phyloP scores from a whole-genome alignment of 2,888 invertebrate genomes.

The Phytoseiulus persimilis region DNA sequence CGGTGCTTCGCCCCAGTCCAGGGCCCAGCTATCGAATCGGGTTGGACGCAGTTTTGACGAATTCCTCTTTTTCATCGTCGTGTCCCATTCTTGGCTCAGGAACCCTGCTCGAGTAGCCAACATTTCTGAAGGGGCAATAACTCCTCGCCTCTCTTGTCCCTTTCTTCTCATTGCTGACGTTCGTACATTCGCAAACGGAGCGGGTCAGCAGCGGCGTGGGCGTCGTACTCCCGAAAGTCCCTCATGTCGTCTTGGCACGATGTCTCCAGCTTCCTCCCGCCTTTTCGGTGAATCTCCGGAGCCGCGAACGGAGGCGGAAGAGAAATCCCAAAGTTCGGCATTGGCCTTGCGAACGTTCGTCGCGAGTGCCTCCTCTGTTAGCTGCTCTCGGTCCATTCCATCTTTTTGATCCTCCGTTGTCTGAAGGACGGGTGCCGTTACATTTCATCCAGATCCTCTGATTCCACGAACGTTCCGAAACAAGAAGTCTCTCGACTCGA shows the following conservation, averaged over 20 bases:
- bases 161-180: conserved; percentile 5
- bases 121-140: neutral
- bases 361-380: no score
- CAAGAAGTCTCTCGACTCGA: no score
- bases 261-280: neutral
- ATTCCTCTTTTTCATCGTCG: neutral
- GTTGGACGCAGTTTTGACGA: neutral
- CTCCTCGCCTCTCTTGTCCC: neutral
- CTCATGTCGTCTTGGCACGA: neutral
- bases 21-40: neutral
- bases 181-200: neutral
- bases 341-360: no score
- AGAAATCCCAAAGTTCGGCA: neutral
- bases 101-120: neutral
- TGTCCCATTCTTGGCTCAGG: neutral
- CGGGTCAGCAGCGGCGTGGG: neutral
- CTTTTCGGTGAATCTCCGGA: neutral
- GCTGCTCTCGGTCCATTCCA: no score
- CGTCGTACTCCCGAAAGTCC: neutral
- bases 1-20: neutral
- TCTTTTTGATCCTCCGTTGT: no score
- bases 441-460: no score
- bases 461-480: no score
- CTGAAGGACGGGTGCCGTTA: no score
- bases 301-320: neutral